These are phyloP conservation scores for Colaptes auratus DNA, from an alignment of 2,113 vertebrate species.

Conservation along the genomic window DNA sequence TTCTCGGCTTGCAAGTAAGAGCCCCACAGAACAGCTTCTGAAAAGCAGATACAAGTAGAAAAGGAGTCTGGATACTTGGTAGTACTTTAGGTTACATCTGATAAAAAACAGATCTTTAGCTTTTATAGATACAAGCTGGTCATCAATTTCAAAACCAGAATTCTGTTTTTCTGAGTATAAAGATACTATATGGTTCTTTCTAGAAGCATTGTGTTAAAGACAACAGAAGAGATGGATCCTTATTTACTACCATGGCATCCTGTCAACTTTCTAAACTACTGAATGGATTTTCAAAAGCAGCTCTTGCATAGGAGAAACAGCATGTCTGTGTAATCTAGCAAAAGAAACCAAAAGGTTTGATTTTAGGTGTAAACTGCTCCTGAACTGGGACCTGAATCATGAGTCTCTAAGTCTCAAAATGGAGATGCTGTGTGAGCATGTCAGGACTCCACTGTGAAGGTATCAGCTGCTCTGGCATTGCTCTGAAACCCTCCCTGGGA, in stretches of 20 bases:
- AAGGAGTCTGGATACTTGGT: background rate
- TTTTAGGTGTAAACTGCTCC: background rate
- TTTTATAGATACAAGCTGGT: background rate
- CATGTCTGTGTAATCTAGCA: background rate
- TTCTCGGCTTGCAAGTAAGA: background rate
- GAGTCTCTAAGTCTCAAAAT: background rate
- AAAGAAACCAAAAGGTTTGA: background rate
- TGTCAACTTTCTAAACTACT: background rate
- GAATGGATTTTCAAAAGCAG: background rate
- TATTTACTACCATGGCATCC: background rate
- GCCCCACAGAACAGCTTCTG: background rate
- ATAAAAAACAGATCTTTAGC: background rate
- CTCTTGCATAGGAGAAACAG: background rate
- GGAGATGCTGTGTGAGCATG: background rate
- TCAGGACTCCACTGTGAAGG: background rate
- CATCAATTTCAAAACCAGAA: background rate
- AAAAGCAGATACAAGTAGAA: background rate
- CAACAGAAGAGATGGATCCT: background rate
- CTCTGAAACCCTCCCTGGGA: background rate
- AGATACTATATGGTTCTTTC: background rate
- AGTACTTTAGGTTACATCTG: background rate
- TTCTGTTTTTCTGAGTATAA: background rate
- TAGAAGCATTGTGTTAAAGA: background rate
- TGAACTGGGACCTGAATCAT: background rate
- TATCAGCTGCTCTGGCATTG: background rate